Percentiles rank a stretch among this genome's conserved stretches.
Conservation (phyloP, 2,888 invertebrate species). For the Conchocele bisecta region DNA sequence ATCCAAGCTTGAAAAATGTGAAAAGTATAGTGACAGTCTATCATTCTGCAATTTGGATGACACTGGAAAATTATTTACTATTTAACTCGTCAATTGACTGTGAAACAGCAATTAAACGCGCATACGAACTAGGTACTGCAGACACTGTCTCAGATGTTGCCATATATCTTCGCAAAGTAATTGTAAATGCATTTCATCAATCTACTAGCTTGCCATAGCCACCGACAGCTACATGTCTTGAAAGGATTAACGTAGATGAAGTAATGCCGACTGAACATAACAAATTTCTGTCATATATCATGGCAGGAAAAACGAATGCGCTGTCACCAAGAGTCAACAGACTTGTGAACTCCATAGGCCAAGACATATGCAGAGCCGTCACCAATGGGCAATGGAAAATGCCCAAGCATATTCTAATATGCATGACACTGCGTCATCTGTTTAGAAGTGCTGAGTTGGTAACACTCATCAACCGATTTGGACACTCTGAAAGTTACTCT, state of each 20-base stretch:
- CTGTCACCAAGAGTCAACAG: constrained; percentile 2
- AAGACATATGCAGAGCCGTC: constrained; percentile 55
- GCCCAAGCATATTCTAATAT: constrained; percentile 42
- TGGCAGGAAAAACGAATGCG: constrained; percentile 22
- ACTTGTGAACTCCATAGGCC: constrained; percentile 43
- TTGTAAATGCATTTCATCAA: constrained; percentile 20
- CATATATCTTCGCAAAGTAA: constrained; percentile 4
- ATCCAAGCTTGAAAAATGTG: constrained; percentile 11
- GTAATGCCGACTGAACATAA: constrained; percentile 2
- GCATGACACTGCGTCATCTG: constrained; percentile 46
- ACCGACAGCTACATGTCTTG: constrained; percentile 22
- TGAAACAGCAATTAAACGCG: constrained; percentile 19
- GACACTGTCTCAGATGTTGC: constrained; percentile 17
- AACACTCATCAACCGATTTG: constrained; percentile 44
- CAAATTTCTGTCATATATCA: constrained; percentile 15
- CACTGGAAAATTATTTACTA: constrained; percentile 1
- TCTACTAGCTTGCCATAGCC: constrained; percentile 21
- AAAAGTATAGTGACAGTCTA: constrained; percentile 1
- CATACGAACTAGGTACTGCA: constrained; percentile 5
- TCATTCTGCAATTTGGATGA: constrained; percentile 4
- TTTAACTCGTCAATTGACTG: constrained; percentile 13
- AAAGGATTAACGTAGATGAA: background rate
- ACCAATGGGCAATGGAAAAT: constrained; percentile 49
- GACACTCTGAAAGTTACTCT: constrained; percentile 49
- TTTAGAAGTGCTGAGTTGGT: constrained; percentile 36